These are phyloP conservation scores for Porites australiensis DNA, from an alignment of 64 coral and sea anemone genomes.

Conservation along the genomic window DNA sequence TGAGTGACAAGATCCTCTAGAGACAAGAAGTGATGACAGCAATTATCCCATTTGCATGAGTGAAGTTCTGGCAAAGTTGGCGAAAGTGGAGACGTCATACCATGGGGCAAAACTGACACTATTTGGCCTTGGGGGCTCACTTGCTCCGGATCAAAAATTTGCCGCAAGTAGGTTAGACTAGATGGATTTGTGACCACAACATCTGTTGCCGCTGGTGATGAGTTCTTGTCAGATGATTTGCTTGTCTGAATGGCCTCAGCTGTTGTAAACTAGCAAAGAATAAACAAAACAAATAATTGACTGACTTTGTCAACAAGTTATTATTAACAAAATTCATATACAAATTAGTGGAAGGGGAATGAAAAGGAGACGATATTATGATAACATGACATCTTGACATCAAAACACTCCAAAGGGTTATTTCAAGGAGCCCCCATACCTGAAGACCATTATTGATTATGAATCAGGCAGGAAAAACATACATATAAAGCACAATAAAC, in stretches of 20 bases:
- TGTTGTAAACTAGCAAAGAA: conserved; percentile 49
- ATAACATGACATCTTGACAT: too few relatives aligned
- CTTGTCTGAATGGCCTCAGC: conserved; percentile 60
- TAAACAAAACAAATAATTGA: background rate
- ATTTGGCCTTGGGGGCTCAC: conserved; percentile 85
- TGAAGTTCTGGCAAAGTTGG: conserved; percentile 90
- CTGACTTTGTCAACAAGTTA: background rate
- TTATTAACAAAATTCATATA: too few relatives aligned
- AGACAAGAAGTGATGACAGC: conserved; percentile 87
- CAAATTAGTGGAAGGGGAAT: too few relatives aligned
- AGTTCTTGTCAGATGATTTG: conserved; percentile 51
- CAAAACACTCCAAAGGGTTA: too few relatives aligned
- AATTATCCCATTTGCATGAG: conserved; percentile 91
- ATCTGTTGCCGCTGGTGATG: conserved; percentile 73
- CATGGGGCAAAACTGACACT: conserved; percentile 70
- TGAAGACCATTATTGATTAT: too few relatives aligned
- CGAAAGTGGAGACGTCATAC: conserved; percentile 58
- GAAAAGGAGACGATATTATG: too few relatives aligned
- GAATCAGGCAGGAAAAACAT: too few relatives aligned
- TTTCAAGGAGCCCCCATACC: too few relatives aligned
- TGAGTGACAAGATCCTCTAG: conserved; percentile 96
- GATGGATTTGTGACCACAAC: conserved; percentile 89
- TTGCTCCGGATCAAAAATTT: conserved; percentile 92
- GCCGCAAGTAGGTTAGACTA: conserved; percentile 80
- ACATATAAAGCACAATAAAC: too few relatives aligned